phyloP scores from a whole-genome alignment of 2,797 vertebrate genomes.

The Macropus fuliginosus region DNA sequence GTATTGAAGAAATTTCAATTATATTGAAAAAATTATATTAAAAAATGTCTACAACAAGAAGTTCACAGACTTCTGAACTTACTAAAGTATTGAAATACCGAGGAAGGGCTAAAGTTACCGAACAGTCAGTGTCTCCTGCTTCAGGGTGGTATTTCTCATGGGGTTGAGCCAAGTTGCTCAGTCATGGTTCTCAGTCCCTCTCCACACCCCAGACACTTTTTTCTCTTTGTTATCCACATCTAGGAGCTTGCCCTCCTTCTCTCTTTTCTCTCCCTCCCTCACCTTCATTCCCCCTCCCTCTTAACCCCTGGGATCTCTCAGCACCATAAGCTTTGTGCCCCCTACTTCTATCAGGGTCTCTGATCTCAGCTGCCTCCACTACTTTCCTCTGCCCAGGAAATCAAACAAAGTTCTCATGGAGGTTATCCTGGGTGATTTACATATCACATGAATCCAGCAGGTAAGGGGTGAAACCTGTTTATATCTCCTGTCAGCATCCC shows the following conservation, averaged over 20 bases:
- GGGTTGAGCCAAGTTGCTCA: not conserved
- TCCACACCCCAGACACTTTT: not conserved
- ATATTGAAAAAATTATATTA: not conserved
- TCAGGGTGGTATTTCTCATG: accelerated
- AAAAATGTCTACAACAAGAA: not conserved
- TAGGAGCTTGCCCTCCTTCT: not conserved
- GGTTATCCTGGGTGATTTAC: constrained; percentile 3
- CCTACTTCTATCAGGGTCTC: not conserved
- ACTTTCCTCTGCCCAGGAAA: not conserved
- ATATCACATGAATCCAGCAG: not conserved
- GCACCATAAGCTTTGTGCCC: not conserved
- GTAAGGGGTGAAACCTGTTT: not conserved
- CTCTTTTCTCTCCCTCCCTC: accelerated
- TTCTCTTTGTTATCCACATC: accelerated
- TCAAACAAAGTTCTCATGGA: not conserved
- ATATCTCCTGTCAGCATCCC: not conserved
- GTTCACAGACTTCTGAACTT: not conserved
- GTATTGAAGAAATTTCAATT: not conserved
- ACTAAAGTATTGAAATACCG: not conserved
- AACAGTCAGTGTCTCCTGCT: constrained; percentile 23
- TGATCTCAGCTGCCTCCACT: not conserved
- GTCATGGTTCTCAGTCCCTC: not conserved
- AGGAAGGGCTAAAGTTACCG: not conserved
- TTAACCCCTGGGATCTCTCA: not conserved
- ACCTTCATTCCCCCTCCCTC: not conserved